Conservation (phyloP, 2,113 vertebrate genomes). For the Narcine bancroftii region DNA sequence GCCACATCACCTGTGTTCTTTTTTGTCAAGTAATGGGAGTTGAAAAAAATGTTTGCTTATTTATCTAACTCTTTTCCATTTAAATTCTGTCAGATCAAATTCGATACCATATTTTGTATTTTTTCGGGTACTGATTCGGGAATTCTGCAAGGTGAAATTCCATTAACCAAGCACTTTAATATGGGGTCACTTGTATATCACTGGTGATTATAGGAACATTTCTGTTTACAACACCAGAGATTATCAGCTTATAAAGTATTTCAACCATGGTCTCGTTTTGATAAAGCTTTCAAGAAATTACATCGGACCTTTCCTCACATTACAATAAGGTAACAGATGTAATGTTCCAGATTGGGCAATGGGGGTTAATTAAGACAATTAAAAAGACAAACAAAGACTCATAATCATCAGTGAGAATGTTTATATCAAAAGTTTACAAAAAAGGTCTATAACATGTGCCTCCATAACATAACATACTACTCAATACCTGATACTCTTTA, state of each 20-base stretch:
- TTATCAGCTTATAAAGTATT: not conserved
- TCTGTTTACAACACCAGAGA: not conserved
- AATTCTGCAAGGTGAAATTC: too few relatives aligned
- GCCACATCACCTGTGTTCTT: too few relatives aligned
- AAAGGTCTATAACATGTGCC: not conserved
- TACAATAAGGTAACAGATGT: not conserved
- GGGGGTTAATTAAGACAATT: not conserved
- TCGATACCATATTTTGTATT: too few relatives aligned
- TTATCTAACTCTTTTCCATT: too few relatives aligned
- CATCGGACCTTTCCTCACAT: not conserved
- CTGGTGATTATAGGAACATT: not conserved
- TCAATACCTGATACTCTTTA: too few relatives aligned
- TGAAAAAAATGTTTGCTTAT: too few relatives aligned
- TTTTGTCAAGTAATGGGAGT: too few relatives aligned
- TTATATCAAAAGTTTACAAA: not conserved
- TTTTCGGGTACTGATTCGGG: too few relatives aligned
- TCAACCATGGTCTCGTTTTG: not conserved
- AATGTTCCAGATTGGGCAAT: too few relatives aligned
- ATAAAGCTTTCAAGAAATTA: not conserved
- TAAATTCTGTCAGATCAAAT: too few relatives aligned
- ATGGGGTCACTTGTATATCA: not conserved
- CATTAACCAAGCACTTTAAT: too few relatives aligned
- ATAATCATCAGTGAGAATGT: not conserved
- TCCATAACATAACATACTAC: too few relatives aligned
- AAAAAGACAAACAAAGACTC: not conserved